Conservation (phyloP, 2,113 vertebrate genomes). For the Pluvianellus socialis region DNA sequence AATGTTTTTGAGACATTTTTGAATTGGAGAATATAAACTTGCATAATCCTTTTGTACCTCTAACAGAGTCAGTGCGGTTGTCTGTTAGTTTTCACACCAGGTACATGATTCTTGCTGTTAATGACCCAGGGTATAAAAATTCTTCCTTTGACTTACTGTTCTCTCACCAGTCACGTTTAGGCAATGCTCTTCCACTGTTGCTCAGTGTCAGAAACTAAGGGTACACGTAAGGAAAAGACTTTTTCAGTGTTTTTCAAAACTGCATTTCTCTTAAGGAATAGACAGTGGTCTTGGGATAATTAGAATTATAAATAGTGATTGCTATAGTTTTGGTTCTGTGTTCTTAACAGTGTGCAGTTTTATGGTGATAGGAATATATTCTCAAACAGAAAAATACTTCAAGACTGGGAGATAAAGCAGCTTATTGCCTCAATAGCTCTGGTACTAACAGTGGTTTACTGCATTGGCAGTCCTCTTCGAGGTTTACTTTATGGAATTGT, state of each 20-base stretch:
- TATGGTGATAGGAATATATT: background rate
- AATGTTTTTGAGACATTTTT: background rate
- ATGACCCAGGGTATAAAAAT: background rate
- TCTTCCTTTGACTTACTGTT: background rate
- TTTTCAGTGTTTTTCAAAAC: background rate
- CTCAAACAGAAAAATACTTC: background rate
- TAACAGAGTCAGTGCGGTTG: background rate
- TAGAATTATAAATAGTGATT: background rate
- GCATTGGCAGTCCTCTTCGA: background rate
- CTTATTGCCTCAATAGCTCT: background rate
- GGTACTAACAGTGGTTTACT: background rate
- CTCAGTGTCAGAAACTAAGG: background rate
- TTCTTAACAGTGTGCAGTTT: background rate
- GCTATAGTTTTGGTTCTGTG: background rate
- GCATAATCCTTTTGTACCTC: background rate
- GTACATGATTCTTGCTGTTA: background rate
- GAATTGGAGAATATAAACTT: background rate
- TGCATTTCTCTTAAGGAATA: background rate
- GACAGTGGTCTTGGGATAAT: background rate
- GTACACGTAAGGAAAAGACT: background rate
- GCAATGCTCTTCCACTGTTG: background rate
- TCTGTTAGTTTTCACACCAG: background rate
- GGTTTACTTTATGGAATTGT: background rate
- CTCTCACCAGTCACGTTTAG: background rate
- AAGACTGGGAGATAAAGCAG: background rate